Base-by-base conservation (phyloP, 2,888 invertebrate genomes). In the Choristoneura rosaceana region DNA sequence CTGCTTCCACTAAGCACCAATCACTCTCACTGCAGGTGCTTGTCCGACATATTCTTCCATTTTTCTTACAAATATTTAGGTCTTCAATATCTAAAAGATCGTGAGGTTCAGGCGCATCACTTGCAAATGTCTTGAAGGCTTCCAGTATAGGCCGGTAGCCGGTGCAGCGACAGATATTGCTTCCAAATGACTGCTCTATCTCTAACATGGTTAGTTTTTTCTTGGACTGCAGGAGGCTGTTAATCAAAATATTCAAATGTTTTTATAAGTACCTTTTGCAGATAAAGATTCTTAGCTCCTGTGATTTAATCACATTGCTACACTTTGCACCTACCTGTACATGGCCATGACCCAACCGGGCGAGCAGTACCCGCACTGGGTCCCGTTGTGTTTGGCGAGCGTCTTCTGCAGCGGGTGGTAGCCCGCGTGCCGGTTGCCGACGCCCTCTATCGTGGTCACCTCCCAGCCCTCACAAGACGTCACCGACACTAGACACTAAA, bases 151-250 rank as follows among this genome's bases (percentile, higher is more conserved):
- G 95, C 9, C 97, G 92, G 81, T 96, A 97, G 0, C 97, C 97
- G 0, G 97, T 97, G 83, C 97, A 97, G 50, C 97, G 94, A 77
- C 97, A 97, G 45, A 97, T 95, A 78, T 97, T 97, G 61, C 97
- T 95, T 2, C 96, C 96, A 76, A 97, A 96, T 0, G 96, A 95
- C 77, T 96, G 95, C 83, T 97, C 97, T 33, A 97, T 93, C 78
- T 96, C 95, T 47, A 95, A 90, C 95, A 95, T 95, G 4, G 95
- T 95, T 47, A 95, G 79, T 12, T 90, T 84, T 75, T 81, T 82
- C 9, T 80, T 82, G 10, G 76, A 78, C 75, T 87, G 78, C 3
- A 85, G 76, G 15, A 89, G 76, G 73, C 90, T 90, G 78, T 52
- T 82, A 84, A 43, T 4, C 4, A 43, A 12, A 12, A 5, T 17